A percentile compares a stretch with the other conserved stretches of the same genome.
Conservation (phyloP, 1,140 invertebrate genomes). For the Aphelenchoides fujianensis region DNA sequence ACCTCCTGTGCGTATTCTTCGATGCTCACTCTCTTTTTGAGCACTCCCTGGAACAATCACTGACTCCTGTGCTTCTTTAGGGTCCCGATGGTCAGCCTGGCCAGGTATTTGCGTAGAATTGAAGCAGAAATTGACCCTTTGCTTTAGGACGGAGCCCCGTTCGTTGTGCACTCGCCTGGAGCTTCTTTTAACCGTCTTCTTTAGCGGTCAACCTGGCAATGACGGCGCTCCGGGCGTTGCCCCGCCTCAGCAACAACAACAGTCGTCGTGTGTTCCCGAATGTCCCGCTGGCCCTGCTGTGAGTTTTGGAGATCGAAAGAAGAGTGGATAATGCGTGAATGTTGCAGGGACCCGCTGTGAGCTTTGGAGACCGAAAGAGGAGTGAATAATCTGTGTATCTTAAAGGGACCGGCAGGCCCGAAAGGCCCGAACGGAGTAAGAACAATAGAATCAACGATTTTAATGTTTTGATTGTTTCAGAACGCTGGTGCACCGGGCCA, state of each 20-base stretch:
- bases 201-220: slow-evolving; percentile 22
- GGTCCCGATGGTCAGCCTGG: slow-evolving; percentile 47
- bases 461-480: neutral
- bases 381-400: neutral
- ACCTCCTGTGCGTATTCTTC: neutral
- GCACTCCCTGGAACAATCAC: too few relatives aligned
- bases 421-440: neutral
- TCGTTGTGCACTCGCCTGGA: too few relatives aligned
- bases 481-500: slow-evolving; percentile 10
- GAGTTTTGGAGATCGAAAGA: neutral
- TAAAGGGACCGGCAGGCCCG: neutral
- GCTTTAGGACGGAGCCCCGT: slow-evolving; percentile 38
- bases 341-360: slow-evolving; percentile 19
- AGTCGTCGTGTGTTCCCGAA: slow-evolving; percentile 42
- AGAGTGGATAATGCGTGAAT: neutral
- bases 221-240: slow-evolving; percentile 43
- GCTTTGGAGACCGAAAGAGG: neutral
- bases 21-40: slow-evolving; percentile 32
- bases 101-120: neutral
- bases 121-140: neutral
- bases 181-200: too few relatives aligned
- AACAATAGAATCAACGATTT: neutral
- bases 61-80: too few relatives aligned
- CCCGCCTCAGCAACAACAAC: slow-evolving; percentile 23
- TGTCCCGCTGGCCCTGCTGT: slow-evolving; percentile 37